Evolutionary conservation across 2,113 vertebrate species (phyloP).

Genomic region (Neogale vison): DNA sequence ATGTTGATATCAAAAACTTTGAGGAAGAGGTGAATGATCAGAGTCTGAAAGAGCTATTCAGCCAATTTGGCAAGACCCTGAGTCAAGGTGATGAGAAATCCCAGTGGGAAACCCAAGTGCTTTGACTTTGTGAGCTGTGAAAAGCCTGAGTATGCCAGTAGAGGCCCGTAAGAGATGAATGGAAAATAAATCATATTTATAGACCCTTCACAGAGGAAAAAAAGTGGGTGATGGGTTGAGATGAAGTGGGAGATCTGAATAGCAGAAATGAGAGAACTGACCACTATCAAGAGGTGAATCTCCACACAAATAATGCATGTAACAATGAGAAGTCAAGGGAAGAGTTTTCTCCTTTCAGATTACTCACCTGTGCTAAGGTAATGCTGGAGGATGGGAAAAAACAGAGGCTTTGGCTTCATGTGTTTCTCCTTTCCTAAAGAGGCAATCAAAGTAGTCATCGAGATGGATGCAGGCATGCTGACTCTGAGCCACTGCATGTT

Average conservation of each 20-base stretch:
- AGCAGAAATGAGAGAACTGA: slow-evolving; percentile 93
- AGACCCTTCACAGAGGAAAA: slow-evolving; percentile 93
- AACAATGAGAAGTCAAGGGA: slow-evolving; percentile 98
- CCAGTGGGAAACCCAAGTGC: slow-evolving; percentile 95
- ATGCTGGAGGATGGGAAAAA: slow-evolving; percentile 97
- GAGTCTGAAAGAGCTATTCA: slow-evolving; percentile 92
- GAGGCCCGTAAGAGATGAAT: slow-evolving; percentile 97
- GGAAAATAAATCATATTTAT: slow-evolving; percentile 95
- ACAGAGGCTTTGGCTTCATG: slow-evolving; percentile 98
- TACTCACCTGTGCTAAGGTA: slow-evolving; percentile 98
- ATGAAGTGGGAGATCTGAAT: slow-evolving; percentile 95
- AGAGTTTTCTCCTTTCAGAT: slow-evolving; percentile 97
- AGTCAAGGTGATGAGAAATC: slow-evolving; percentile 96
- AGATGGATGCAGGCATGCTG: slow-evolving; percentile 98
- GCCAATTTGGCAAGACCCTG: slow-evolving; percentile 96
- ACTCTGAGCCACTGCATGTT: slow-evolving; percentile 96
- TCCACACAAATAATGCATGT: slow-evolving; percentile 98
- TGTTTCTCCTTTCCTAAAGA: slow-evolving; percentile 99
- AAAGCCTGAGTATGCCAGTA: slow-evolving; percentile 96
- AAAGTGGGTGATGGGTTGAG: slow-evolving; percentile 91
- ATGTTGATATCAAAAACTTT: slow-evolving; percentile 98
- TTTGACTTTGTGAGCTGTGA: slow-evolving; percentile 98
- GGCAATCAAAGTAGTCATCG: slow-evolving; percentile 97
- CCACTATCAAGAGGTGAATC: slow-evolving; percentile 92
- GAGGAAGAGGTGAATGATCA: slow-evolving; percentile 96